Percentiles rank a stretch among this genome's conserved stretches.
These are phyloP conservation scores for Oreotrochilus melanogaster DNA, from an alignment of 2,113 vertebrate species.

Conservation along the genomic window DNA sequence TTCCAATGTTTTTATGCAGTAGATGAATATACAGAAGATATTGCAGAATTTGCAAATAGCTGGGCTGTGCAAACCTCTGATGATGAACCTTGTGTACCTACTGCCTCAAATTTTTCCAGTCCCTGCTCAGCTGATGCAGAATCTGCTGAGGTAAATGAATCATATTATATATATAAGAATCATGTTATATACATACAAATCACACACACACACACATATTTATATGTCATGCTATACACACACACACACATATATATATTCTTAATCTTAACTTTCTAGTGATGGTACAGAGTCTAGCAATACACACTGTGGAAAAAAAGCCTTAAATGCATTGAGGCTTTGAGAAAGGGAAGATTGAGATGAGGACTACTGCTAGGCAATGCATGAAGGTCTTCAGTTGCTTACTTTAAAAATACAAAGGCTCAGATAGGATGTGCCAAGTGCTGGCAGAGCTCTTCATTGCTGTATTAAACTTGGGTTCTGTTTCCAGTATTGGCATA, in stretches of 20 bases:
- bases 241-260: neutral
- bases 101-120: conserved; percentile 88
- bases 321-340: neutral
- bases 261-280: neutral
- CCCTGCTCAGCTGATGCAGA: conserved; percentile 88
- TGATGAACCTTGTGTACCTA: conserved; percentile 82
- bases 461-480: neutral
- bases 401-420: neutral
- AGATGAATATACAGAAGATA: conserved; percentile 85
- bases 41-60: conserved; percentile 92
- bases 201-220: too few species aligned
- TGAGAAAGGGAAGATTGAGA: neutral
- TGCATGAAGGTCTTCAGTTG: neutral
- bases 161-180: too few species aligned
- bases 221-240: too few species aligned
- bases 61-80: conserved; percentile 89
- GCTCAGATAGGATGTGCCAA: neutral
- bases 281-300: neutral
- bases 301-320: neutral
- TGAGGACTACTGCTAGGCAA: neutral
- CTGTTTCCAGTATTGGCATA: neutral
- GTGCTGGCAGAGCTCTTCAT: neutral
- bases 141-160: conserved; percentile 86
- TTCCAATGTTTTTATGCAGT: conserved; percentile 48
- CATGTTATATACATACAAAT: too few species aligned